Percentiles rank a stretch among this genome's conserved stretches.
phyloP scores from a whole-genome alignment of 2,113 vertebrate genomes.

The Strigops habroptila region DNA sequence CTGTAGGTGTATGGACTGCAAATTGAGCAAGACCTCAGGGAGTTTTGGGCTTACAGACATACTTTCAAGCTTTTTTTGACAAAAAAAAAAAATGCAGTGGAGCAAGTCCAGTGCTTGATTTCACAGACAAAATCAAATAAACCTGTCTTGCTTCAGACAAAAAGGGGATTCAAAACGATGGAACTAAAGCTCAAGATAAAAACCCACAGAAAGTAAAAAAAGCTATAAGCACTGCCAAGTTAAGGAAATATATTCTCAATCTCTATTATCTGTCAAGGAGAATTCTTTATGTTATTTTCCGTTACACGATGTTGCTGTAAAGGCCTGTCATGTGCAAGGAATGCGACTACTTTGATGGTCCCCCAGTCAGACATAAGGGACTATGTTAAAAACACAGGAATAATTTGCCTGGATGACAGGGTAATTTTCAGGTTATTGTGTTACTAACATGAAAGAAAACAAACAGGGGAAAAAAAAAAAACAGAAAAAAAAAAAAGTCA shows the following conservation, averaged over 20 bases:
- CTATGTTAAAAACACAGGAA: neutral
- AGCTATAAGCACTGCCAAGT: neutral
- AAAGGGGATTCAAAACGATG: neutral
- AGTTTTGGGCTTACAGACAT: neutral
- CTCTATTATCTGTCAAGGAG: neutral
- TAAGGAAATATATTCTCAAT: neutral
- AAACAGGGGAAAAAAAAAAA: neutral
- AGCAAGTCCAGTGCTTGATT: neutral
- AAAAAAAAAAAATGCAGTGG: neutral
- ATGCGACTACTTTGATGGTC: neutral
- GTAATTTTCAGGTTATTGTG: neutral
- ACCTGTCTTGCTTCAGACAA: neutral
- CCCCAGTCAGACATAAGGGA: neutral
- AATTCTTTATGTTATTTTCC: neutral
- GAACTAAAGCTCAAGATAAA: neutral
- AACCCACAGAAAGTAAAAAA: neutral
- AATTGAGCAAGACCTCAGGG: neutral
- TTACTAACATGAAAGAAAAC: neutral
- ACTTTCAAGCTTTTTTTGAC: neutral
- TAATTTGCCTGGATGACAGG: neutral
- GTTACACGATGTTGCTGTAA: neutral
- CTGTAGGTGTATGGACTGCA: neutral
- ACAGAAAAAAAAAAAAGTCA: neutral
- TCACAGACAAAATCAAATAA: constrained; percentile 25
- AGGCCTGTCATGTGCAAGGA: neutral